Evolutionary conservation across 2,888 invertebrate genomes (phyloP), one percentile per base, ranked within the genome.

Genomic region (Eumerus sabulonum): DNA sequence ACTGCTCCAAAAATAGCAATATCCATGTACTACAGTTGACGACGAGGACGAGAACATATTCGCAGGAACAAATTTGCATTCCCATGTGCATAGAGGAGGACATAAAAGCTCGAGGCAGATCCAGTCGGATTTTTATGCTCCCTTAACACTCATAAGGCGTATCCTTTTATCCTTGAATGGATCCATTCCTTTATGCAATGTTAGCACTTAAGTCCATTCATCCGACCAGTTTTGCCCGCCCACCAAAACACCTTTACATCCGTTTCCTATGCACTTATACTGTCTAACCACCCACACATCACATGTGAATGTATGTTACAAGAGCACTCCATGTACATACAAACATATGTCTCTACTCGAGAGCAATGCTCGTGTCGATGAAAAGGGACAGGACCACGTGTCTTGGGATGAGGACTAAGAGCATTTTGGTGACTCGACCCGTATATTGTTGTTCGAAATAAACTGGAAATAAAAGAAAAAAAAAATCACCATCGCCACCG

Each of bases 91-190:
- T 50, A 57, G 40, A 11, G 51, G 45, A 63, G 51, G 45, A 63
- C 56, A 56, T 45, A 68, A 68, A n/a, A 63, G 47, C 53, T 68
- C 53, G 27, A 27, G 7, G 27, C 14, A n/a, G 16, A 40, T 27
- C 40, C 51, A 17, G 27, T 57, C 45, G 45, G 51, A 45, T 64
- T 59, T 56, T 19, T 50, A 27, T 40, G 27, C 54, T 45, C 67
- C 47, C 77, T 73, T 62, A 67, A 59, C 73, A 77, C 73, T 77
- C 73, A 77, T 74, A 70, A 79, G 79, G 74, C 74, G 73, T 79
- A 74, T 79, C 74, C 74, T 79, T 74, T 79, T 79, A 79, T 79
- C 74, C 79, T 79, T 74, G 79, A 79, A 79, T 70, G 79, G 79
- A 79, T 79, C 74, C 68, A 74, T 79, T 79, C 74, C 59, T 63